Evolutionary conservation across 2,888 invertebrate genomes (phyloP).

Genomic region (Heteromurus nitidus): DNA sequence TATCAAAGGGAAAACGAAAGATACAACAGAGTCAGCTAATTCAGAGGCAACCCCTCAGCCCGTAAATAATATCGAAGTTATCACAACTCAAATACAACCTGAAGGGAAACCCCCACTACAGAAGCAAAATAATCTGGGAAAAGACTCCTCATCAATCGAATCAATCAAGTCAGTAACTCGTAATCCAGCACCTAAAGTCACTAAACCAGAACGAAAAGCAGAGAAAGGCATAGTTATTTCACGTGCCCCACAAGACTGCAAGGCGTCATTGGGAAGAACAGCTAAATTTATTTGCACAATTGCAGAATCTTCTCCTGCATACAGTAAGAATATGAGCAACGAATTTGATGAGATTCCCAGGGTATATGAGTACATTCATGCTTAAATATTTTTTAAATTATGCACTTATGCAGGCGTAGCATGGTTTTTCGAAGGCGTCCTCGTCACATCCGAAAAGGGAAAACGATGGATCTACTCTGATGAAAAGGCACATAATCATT

Average conservation of each 20-base stretch:
- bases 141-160: background rate
- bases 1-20: slow-evolving; percentile 22
- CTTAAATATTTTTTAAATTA: background rate
- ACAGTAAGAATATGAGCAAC: slow-evolving; percentile 34
- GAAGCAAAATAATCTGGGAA: slow-evolving; percentile 2
- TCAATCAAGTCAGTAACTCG: too few relatives aligned
- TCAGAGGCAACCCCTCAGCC: background rate
- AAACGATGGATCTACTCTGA: slow-evolving; percentile 66
- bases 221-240: slow-evolving; percentile 25
- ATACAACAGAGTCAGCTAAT: slow-evolving; percentile 29
- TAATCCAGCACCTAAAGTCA: background rate
- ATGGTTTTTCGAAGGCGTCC: slow-evolving; percentile 72
- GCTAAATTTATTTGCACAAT: slow-evolving; percentile 63
- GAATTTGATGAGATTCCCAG: background rate
- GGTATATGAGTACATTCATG: background rate
- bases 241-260: slow-evolving; percentile 44
- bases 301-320: slow-evolving; percentile 46
- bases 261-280: slow-evolving; percentile 57
- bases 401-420: slow-evolving; percentile 65
- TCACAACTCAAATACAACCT: slow-evolving; percentile 13
- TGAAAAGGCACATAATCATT: slow-evolving; percentile 63
- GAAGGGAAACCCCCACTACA: background rate
- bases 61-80: slow-evolving; percentile 22
- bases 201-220: slow-evolving; percentile 17
- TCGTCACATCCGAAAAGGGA: slow-evolving; percentile 63